These are phyloP conservation scores for Charadrius vociferus DNA, from an alignment of 2,113 vertebrate genomes.

Conservation along the genomic window DNA sequence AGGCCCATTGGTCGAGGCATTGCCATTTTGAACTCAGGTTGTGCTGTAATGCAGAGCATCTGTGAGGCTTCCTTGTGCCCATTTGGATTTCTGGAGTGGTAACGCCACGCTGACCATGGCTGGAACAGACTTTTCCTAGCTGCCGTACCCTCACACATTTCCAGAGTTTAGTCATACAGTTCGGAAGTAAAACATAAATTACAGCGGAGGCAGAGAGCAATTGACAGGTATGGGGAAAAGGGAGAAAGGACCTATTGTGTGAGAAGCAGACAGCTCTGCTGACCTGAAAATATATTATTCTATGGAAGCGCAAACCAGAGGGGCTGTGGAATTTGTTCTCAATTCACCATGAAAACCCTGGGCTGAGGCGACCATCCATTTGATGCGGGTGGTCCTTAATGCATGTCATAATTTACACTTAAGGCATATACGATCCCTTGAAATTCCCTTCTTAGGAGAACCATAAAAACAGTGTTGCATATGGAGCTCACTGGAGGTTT, in stretches of 20 bases:
- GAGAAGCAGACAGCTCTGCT: conserved; percentile 44
- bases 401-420: conserved; percentile 67
- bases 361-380: not conserved
- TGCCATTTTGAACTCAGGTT: fast-evolving
- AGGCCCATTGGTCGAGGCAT: fast-evolving
- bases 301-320: conserved; percentile 4
- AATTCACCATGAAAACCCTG: conserved; percentile 61
- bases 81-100: not conserved
- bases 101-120: not conserved
- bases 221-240: conserved; percentile 33
- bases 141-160: not conserved
- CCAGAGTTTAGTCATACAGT: not conserved
- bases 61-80: not conserved
- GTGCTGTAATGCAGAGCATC: not conserved
- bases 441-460: conserved; percentile 60
- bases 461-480: conserved; percentile 49
- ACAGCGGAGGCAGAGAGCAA: not conserved
- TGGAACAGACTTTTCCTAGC: not conserved
- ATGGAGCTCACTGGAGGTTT: conserved; percentile 45
- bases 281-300: conserved; percentile 55
- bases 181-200: conserved; percentile 5
- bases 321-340: conserved; percentile 52
- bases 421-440: conserved; percentile 27
- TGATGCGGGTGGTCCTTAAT: conserved; percentile 66
- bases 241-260: conserved; percentile 58